Percentiles rank a stretch among this genome's conserved stretches.
Evolutionary conservation across 1,140 invertebrate genomes (phyloP).

Genomic region (Nephila pilipes): DNA sequence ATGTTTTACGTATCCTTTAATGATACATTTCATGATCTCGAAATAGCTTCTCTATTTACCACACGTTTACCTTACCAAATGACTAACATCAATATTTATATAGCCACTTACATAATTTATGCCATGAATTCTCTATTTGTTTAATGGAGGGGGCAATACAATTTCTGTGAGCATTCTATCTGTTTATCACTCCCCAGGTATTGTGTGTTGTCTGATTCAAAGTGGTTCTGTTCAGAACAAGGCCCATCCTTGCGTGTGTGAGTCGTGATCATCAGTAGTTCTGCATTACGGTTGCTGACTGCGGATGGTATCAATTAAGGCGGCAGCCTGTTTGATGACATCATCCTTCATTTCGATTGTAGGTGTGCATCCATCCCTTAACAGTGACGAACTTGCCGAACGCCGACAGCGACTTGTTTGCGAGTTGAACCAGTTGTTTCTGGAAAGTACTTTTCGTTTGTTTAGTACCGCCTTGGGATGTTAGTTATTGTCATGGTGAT

Average conservation of each 20-base stretch:
- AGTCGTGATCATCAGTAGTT: conserved; percentile 15
- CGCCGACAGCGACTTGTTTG: too few relatives aligned
- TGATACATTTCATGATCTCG: too few relatives aligned
- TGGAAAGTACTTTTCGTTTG: too few relatives aligned
- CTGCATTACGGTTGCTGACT: neutral
- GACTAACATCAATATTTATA: conserved; percentile 1
- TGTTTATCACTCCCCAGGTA: neutral
- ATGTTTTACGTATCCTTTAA: too few relatives aligned
- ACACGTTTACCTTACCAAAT: too few relatives aligned
- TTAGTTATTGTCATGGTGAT: too few relatives aligned
- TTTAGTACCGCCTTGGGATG: too few relatives aligned
- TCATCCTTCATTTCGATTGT: conserved; percentile 18
- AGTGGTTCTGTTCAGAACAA: neutral
- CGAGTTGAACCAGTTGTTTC: too few relatives aligned
- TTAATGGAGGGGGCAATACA: neutral
- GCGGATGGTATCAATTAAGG: conserved; percentile 64
- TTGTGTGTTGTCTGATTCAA: neutral
- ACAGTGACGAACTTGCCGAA: too few relatives aligned
- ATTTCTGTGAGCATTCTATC: neutral
- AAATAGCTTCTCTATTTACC: too few relatives aligned
- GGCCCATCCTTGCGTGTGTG: neutral
- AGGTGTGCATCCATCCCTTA: conserved; percentile 16
- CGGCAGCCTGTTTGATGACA: conserved; percentile 18
- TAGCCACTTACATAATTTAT: neutral
- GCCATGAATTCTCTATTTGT: neutral